Evolutionary conservation across 2,888 invertebrate genomes (phyloP), one percentile per base, ranked within the genome.

Genomic region (Podabrus alpinus): DNA sequence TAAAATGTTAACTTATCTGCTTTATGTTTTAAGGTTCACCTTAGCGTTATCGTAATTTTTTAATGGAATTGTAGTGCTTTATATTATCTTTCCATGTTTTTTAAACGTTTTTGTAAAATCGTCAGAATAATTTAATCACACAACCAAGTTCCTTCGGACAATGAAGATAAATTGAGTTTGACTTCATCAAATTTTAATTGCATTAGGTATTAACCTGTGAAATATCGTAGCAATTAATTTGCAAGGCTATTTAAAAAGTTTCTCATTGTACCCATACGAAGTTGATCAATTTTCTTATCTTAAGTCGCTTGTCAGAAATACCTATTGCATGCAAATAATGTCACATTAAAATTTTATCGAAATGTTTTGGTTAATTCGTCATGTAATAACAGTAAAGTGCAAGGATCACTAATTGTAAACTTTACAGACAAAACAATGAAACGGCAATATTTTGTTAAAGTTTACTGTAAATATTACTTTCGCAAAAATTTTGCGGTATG

Each of bases 401-500:
- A 45, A 45, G 7, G 7, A 5, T 7, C 2, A n/a, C n/a, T 45
- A 45, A 45, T 45, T n/a, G n/a, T 45, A 45, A n/a, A 45, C 13
- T 61, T 61, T 61, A 61, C 16, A 62, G 62, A n/a, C 10, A 19
- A 17, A 17, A 62, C 17, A 16, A 17, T 62, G 11, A 15, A 62
- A 62, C 62, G 62, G 21, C n/a, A 64, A 64, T 62, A 59, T 19
- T 68, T 62, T 45, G 64, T 64, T 19, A 59, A 67, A 66, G 45
- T 13, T 60, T 70, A 68, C 29, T 68, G 68, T 73, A 73, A 69
- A 68, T 66, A 68, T 59, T 66, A 19, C 19, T 71, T 62, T 16
- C 24, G 61, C n/a, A 60, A 75, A 71, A 75, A 75, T 71, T 16
- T 75, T 75, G 75, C 69, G 75, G 75, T 75, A 75, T 75, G 75